Percentiles rank a stretch among this genome's conserved stretches.
These are phyloP conservation scores for Peromyscus aztecus DNA, from an alignment of 2,797 vertebrate genomes.

Conservation along the genomic window DNA sequence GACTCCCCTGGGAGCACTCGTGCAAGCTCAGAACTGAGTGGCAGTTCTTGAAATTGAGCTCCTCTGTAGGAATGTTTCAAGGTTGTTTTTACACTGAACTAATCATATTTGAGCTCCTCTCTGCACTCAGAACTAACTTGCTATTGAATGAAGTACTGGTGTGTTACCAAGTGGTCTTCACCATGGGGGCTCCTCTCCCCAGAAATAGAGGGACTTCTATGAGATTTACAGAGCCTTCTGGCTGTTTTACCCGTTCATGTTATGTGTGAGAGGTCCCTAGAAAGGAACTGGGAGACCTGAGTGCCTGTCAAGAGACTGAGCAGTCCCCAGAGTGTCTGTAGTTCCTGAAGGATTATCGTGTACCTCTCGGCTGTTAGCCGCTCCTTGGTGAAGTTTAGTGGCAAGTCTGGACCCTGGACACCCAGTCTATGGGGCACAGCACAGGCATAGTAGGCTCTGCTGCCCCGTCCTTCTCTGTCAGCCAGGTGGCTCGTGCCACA, in stretches of 20 bases:
- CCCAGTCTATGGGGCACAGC: background rate
- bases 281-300: background rate
- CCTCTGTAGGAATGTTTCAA: background rate
- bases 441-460: background rate
- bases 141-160: background rate
- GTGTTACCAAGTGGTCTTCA: background rate
- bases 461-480: fast-evolving
- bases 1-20: too few relatives aligned
- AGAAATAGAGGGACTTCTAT: background rate
- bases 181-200: background rate
- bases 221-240: background rate
- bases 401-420: background rate
- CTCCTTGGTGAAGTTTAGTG: background rate
- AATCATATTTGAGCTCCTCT: fast-evolving
- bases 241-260: background rate
- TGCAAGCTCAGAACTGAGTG: background rate
- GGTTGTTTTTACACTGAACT: background rate
- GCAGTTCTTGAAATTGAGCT: background rate
- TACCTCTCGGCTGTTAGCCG: background rate
- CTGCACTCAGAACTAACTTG: background rate
- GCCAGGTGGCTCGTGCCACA: background rate
- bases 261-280: background rate
- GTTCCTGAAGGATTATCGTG: background rate
- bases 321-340: background rate
- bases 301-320: background rate